Base-by-base conservation (phyloP, 2,797 vertebrate species). In the Notolepis coatsorum region DNA sequence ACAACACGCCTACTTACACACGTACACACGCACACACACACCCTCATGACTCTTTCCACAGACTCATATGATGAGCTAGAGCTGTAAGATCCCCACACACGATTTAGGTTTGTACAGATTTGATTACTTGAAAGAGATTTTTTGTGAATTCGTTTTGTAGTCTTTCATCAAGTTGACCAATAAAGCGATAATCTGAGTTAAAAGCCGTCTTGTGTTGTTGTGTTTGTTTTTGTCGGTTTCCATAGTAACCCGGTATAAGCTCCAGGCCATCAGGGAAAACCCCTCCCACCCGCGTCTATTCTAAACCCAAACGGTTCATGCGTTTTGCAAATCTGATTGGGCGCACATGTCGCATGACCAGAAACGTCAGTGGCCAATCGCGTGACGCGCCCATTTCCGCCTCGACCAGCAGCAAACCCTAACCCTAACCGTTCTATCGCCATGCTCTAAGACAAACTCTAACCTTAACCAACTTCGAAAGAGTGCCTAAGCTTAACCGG, bases 151-250 rank as follows among this genome's bases (percentile, higher is more conserved):
- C 87, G 90, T 92, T 92, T 92, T 91, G 90, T 94, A 93, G 89
- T 91, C 84, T 90, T 90, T 92, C 91, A 92, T 91, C 87, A 91
- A 90, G 89, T 92, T 90, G 88, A 92, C 89, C 90, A 94, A 93
- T 94, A 93, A 94, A 93, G 86, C 87, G 62, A 91, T 84, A 91
- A 90, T 93, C 91, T 91, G 85, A 88, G 76, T 67, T 82, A 72
- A 49, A 51, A n/a, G n/a, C 5, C 15, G 65, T 48, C 20, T 8
- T 8, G 10, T 63, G 9, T 39, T 7, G 37, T 18, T 42, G 23
- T 6, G 15, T 8, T 23, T 51, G 39, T 31, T 17, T 10, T 24
- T 4, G 4, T n/a, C n/a, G n/a, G n/a, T n/a, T n/a, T n/a, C n/a
- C n/a, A n/a, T n/a, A n/a, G n/a, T n/a, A n/a, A n/a, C n/a, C n/a